Percentiles rank a stretch among this genome's conserved stretches.
Evolutionary conservation across 1,140 invertebrate species (phyloP).

Genomic region (Drosophila neocordata): DNA sequence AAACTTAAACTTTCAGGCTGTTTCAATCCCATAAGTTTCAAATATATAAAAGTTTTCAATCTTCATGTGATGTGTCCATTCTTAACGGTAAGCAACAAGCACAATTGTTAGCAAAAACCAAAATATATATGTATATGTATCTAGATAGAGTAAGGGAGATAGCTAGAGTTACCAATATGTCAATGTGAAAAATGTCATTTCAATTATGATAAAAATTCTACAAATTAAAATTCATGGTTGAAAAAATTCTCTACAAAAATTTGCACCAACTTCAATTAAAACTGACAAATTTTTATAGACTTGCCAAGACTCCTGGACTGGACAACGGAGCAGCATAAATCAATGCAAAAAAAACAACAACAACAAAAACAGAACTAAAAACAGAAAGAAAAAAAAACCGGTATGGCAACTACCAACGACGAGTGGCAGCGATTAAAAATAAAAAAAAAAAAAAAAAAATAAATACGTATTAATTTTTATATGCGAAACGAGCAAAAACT

Average conservation of each 20-base stretch:
- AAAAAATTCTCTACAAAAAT: constrained; percentile 59
- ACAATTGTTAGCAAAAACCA: no score
- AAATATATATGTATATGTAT: no score
- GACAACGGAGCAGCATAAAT: constrained; percentile 51
- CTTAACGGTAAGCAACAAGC: no score
- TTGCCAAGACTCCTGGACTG: constrained; percentile 9
- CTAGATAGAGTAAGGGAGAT: no score
- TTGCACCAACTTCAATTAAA: constrained; percentile 75
- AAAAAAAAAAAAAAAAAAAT: background rate
- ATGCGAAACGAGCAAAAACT: constrained; percentile 60
- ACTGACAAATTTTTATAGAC: constrained; percentile 79
- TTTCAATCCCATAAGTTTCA: no score
- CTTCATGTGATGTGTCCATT: no score
- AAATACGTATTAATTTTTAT: constrained; percentile 78
- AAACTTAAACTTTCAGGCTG: no score
- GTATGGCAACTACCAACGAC: constrained; percentile 20
- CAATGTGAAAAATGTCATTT: constrained; percentile 60
- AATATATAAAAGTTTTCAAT: no score
- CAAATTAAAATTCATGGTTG: constrained; percentile 49
- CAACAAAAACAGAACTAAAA: no score
- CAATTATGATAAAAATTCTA: constrained; percentile 77
- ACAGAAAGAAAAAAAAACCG: constrained; percentile 16
- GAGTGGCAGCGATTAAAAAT: constrained; percentile 51
- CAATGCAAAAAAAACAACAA: no score
- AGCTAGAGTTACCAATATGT: constrained; percentile 21